These are phyloP conservation scores for Melanostoma mellinum DNA, from an alignment of 2,888 invertebrate genomes.

Conservation along the genomic window DNA sequence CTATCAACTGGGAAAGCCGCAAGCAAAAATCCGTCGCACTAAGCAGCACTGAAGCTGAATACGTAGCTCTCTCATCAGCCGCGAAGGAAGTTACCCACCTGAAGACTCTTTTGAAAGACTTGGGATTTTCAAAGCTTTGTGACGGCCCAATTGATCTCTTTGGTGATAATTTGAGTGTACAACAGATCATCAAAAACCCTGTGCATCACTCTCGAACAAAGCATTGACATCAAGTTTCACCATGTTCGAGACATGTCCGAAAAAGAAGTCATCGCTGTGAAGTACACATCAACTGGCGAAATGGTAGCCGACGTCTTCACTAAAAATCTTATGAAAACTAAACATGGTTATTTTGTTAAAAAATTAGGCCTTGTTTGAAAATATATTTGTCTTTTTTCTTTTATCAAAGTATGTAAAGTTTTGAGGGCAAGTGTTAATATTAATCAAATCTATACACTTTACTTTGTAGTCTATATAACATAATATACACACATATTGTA, in stretches of 20 bases:
- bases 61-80: constrained; percentile 39
- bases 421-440: constrained; percentile 4
- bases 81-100: constrained; percentile 33
- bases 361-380: not conserved
- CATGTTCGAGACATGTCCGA: constrained; percentile 19
- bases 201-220: constrained; percentile 33
- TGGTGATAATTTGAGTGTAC: constrained; percentile 33
- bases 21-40: constrained; percentile 36
- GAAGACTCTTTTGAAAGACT: not conserved
- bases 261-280: constrained; percentile 16
- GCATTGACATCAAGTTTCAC: constrained; percentile 36
- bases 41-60: constrained; percentile 31
- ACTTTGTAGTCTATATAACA: not conserved
- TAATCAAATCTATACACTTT: not conserved
- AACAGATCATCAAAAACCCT: constrained; percentile 30
- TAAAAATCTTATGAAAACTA: constrained; percentile 18
- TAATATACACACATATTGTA: not conserved
- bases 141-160: constrained; percentile 18
- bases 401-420: not conserved
- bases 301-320: constrained; percentile 36
- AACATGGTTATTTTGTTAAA: constrained; percentile 8
- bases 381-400: not conserved
- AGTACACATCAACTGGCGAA: constrained; percentile 52
- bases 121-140: not conserved
- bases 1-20: constrained; percentile 40